Percentiles rank a stretch among this genome's conserved stretches.
Conservation (phyloP, 1,140 invertebrate species). For the Caenorhabditis tropicalis region DNA sequence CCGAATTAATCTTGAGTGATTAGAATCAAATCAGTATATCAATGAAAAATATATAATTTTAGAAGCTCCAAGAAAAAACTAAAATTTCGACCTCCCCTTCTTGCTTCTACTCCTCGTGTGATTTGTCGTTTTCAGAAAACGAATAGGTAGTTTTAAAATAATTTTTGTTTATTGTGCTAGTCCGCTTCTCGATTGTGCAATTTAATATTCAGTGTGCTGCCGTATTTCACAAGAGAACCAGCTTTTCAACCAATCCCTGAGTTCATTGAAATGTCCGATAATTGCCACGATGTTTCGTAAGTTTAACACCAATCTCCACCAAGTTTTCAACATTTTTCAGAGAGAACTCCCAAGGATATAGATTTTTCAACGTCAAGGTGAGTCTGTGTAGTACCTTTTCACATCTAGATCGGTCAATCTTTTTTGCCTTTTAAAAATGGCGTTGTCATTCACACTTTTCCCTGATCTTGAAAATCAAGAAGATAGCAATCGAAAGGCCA, state of each 20-base stretch:
- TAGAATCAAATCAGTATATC: too few species aligned
- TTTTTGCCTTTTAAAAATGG: not conserved
- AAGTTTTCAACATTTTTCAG: not conserved
- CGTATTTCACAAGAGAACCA: conserved; percentile 3
- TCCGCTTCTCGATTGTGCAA: too few species aligned
- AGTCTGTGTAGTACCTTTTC: not conserved
- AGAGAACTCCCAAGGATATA: conserved; percentile 15
- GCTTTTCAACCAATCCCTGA: not conserved
- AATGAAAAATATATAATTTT: not conserved
- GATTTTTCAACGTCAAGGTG: conserved; percentile 4
- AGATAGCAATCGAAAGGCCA: not conserved
- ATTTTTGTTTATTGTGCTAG: too few species aligned
- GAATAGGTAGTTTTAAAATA: not conserved
- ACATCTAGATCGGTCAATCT: not conserved
- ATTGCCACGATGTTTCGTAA: not conserved
- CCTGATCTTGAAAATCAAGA: not conserved
- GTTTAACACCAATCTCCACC: not conserved
- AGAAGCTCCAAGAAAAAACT: not conserved
- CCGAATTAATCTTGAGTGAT: not conserved
- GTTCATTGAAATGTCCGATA: conserved; percentile 19
- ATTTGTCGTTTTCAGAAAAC: conserved; percentile 13
- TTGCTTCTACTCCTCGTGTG: conserved; percentile 17
- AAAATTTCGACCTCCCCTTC: not conserved
- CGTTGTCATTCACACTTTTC: not conserved
- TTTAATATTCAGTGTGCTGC: not conserved